A percentile compares a stretch with the other conserved stretches of the same genome.
Conservation (phyloP, 2,888 invertebrate genomes). For the Aphidius colemani region DNA sequence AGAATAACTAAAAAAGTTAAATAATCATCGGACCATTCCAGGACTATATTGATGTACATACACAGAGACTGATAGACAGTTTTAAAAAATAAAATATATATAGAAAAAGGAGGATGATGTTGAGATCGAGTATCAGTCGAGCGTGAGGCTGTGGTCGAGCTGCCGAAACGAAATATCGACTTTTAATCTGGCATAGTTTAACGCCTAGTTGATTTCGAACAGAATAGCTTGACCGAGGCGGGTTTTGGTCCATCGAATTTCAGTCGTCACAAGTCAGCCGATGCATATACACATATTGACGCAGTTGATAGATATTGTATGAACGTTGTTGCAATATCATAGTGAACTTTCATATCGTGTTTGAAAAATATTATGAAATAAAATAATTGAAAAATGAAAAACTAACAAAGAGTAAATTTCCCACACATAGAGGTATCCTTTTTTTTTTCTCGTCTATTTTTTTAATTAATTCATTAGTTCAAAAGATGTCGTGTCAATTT, state of each 20-base stretch:
- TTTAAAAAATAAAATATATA: no score
- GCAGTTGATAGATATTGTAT: slow-evolving; percentile 31
- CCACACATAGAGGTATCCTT: no score
- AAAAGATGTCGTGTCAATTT: no score
- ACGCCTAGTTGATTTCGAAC: slow-evolving; percentile 50
- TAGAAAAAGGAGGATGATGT: slow-evolving; percentile 3
- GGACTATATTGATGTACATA: slow-evolving; percentile 30
- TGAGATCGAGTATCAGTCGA: slow-evolving; percentile 25
- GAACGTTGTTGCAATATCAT: not conserved
- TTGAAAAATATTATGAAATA: no score
- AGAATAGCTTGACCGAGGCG: slow-evolving; percentile 42
- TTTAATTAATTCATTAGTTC: no score
- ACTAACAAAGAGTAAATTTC: no score
- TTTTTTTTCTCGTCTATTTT: no score
- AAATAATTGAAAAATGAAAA: no score
- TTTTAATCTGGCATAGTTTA: slow-evolving; percentile 51
- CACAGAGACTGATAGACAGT: slow-evolving; percentile 25
- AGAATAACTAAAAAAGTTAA: not conserved
- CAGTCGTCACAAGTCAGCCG: slow-evolving; percentile 27
- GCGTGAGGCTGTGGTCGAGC: slow-evolving; percentile 34
- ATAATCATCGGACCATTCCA: slow-evolving; percentile 9
- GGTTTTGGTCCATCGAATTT: slow-evolving; percentile 29
- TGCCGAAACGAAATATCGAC: slow-evolving; percentile 48
- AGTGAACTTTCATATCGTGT: no score
- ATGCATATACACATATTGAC: slow-evolving; percentile 6